phyloP scores from a whole-genome alignment of 2,888 invertebrate species.

The Liopterus haemorrhoidalis region DNA sequence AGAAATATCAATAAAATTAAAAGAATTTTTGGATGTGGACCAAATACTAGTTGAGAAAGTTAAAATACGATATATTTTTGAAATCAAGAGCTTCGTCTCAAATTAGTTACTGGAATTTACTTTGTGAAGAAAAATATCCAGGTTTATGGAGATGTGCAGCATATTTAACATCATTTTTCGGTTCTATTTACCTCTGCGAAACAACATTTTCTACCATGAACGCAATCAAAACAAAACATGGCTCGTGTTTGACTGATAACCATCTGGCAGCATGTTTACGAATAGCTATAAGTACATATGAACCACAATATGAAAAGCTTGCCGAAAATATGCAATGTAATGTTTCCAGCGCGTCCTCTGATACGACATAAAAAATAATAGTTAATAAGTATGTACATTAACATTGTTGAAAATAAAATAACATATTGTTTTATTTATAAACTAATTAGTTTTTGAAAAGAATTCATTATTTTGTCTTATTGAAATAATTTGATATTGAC shows the following conservation, averaged over 20 bases:
- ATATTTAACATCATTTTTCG: constrained; percentile 12
- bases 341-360: too few species aligned
- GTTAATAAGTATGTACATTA: too few species aligned
- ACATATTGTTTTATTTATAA: too few species aligned
- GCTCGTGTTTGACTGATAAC: constrained; percentile 9
- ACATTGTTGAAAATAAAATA: too few species aligned
- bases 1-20: not conserved
- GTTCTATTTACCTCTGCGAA: constrained; percentile 15
- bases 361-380: too few species aligned
- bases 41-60: constrained; percentile 7
- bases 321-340: not conserved
- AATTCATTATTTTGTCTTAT: too few species aligned
- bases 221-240: constrained; percentile 12
- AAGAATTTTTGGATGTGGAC: not conserved
- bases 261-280: constrained; percentile 11
- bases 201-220: constrained; percentile 15
- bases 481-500: too few species aligned
- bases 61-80: constrained; percentile 7
- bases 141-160: not conserved
- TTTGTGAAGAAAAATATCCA: constrained; percentile 9
- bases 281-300: constrained; percentile 9
- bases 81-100: constrained; percentile 4
- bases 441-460: too few species aligned
- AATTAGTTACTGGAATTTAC: constrained; percentile 7
- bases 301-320: constrained; percentile 13